These are phyloP conservation scores for Cerceris rybyensis DNA, from an alignment of 2,888 invertebrate species.

Conservation along the genomic window DNA sequence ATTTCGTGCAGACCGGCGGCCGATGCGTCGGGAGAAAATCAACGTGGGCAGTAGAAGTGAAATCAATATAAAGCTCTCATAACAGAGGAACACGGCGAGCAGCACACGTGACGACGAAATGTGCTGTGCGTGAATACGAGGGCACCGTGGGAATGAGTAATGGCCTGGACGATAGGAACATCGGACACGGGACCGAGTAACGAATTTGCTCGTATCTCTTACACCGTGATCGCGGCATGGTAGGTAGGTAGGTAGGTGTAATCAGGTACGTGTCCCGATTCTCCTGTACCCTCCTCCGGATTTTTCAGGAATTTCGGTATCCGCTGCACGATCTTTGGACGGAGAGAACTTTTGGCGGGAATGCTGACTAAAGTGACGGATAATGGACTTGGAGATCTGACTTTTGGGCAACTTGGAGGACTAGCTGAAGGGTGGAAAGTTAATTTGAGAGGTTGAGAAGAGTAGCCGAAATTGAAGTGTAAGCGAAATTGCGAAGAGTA, in stretches of 20 bases:
- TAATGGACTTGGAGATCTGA: no score
- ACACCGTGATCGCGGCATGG: conserved; percentile 12
- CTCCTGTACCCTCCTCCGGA: conserved; percentile 17
- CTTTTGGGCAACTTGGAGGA: no score
- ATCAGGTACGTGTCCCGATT: conserved; percentile 30
- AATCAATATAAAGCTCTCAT: conserved; percentile 47
- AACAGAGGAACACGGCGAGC: conserved; percentile 8
- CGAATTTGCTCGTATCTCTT: conserved; percentile 63
- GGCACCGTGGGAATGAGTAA: conserved; percentile 52
- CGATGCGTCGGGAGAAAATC: conserved; percentile 30
- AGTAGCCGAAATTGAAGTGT: no score
- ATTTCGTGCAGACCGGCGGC: conserved; percentile 17
- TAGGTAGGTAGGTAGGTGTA: conserved; percentile 28
- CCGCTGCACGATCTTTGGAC: no score
- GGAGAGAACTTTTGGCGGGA: no score
- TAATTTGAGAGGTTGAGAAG: no score
- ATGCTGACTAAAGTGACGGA: no score
- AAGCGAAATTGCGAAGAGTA: no score
- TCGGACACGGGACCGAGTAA: conserved; percentile 45
- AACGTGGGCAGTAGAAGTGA: conserved; percentile 46
- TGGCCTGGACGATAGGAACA: conserved; percentile 54
- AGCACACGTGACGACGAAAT: conserved; percentile 25
- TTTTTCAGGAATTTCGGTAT: no score
- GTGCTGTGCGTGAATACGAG: conserved; percentile 36
- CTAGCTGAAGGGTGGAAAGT: no score